Conservation (phyloP, 2,797 vertebrate species). For the Carapus acus region DNA sequence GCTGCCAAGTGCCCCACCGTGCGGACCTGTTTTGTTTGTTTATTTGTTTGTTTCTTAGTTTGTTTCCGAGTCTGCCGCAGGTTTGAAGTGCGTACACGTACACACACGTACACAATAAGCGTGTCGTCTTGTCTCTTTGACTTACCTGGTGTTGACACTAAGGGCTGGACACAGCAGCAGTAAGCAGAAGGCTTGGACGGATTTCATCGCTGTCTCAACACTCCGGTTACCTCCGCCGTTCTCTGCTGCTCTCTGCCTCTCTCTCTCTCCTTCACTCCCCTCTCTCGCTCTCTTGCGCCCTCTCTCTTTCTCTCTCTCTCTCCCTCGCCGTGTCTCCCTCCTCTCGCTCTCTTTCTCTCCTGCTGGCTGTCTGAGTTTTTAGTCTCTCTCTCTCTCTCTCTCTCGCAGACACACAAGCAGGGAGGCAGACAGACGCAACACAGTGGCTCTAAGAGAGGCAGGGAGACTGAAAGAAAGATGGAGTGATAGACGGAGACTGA, state of each 20-base stretch:
- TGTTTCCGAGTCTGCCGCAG: conserved; percentile 41
- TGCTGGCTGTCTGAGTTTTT: conserved; percentile 62
- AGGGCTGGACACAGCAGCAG: conserved; percentile 74
- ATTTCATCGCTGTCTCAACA: conserved; percentile 78
- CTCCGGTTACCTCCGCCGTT: conserved; percentile 57
- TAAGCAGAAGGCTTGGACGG: conserved; percentile 74
- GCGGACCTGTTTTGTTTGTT: no score
- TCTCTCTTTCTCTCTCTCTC: conserved; percentile 56
- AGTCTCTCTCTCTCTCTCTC: conserved; percentile 56
- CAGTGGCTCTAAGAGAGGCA: conserved; percentile 58
- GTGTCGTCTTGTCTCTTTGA: conserved; percentile 17
- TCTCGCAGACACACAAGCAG: conserved; percentile 51
- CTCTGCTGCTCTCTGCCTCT: conserved; percentile 59
- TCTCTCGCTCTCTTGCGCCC: conserved; percentile 59
- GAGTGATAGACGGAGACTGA: no score
- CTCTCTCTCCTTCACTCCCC: conserved; percentile 56
- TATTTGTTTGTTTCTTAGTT: no score
- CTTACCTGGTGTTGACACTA: conserved; percentile 76
- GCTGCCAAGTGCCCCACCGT: no score
- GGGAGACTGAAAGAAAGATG: no score
- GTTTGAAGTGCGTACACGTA: conserved; percentile 42
- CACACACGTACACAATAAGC: conserved; percentile 12
- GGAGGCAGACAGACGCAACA: conserved; percentile 70
- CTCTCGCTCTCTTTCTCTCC: conserved; percentile 61
- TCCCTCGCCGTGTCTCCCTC: conserved; percentile 58